phyloP scores from a whole-genome alignment of 2,797 vertebrate genomes.

The Mormyrops attenuatus region DNA sequence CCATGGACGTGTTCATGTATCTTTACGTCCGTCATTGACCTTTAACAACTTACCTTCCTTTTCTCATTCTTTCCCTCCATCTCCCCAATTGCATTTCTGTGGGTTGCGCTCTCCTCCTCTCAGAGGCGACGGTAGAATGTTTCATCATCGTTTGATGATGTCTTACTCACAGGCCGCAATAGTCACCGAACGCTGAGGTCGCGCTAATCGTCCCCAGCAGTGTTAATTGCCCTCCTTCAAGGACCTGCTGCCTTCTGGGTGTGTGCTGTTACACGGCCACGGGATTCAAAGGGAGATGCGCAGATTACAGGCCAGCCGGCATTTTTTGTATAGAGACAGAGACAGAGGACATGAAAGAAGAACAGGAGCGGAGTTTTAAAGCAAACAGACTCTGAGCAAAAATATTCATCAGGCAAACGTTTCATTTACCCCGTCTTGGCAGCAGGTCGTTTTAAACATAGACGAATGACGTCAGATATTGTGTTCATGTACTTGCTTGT shows the following conservation, averaged over 20 bases:
- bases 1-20: slow-evolving; percentile 16
- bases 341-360: background rate
- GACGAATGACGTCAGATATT: background rate
- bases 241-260: slow-evolving; percentile 15
- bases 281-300: slow-evolving; percentile 9
- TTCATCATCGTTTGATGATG: slow-evolving; percentile 23
- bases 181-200: background rate
- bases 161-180: slow-evolving; percentile 22
- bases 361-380: slow-evolving; percentile 1
- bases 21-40: background rate
- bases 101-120: background rate
- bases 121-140: background rate
- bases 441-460: background rate
- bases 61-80: background rate
- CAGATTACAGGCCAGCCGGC: slow-evolving; percentile 27
- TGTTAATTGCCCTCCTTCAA: slow-evolving; percentile 19
- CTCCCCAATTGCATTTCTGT: background rate
- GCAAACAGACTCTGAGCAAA: background rate
- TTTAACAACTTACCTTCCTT: background rate
- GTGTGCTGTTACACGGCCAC: slow-evolving; percentile 5
- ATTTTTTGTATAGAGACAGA: slow-evolving; percentile 8
- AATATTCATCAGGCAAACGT: background rate
- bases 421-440: background rate
- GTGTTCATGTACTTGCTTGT: background rate
- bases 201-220: slow-evolving; percentile 22